These are phyloP conservation scores for Salminus brasiliensis DNA, from an alignment of 2,113 vertebrate species.

Conservation along the genomic window DNA sequence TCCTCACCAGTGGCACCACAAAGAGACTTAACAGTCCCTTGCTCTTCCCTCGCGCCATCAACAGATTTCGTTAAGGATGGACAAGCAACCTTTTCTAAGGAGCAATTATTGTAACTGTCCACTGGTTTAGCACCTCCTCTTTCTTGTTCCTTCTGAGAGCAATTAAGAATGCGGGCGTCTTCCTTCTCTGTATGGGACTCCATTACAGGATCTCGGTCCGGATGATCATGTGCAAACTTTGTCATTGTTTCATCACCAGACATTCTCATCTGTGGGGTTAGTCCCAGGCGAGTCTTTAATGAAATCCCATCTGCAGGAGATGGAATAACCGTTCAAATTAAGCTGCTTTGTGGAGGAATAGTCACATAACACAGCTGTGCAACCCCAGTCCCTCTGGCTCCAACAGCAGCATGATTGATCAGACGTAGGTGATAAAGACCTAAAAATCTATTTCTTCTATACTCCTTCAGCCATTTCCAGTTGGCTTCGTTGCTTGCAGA, in stretches of 20 bases:
- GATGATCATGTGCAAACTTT: background rate
- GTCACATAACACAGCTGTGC: background rate
- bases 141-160: background rate
- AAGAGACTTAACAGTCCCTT: background rate
- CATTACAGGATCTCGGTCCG: background rate
- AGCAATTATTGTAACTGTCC: background rate
- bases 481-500: constrained; percentile 10
- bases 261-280: background rate
- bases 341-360: background rate
- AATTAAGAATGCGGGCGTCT: background rate
- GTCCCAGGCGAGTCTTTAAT: background rate
- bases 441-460: background rate
- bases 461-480: background rate
- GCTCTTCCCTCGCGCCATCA: background rate
- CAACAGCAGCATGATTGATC: background rate
- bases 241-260: constrained; percentile 17
- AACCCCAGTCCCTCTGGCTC: background rate
- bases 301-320: background rate
- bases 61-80: background rate
- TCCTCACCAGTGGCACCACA: background rate
- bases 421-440: background rate
- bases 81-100: background rate
- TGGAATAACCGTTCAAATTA: background rate
- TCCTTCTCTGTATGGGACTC: constrained; percentile 10
- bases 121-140: background rate